phyloP scores from a whole-genome alignment of 1,140 invertebrate species.

The Pseudomyrmex pallidus region DNA sequence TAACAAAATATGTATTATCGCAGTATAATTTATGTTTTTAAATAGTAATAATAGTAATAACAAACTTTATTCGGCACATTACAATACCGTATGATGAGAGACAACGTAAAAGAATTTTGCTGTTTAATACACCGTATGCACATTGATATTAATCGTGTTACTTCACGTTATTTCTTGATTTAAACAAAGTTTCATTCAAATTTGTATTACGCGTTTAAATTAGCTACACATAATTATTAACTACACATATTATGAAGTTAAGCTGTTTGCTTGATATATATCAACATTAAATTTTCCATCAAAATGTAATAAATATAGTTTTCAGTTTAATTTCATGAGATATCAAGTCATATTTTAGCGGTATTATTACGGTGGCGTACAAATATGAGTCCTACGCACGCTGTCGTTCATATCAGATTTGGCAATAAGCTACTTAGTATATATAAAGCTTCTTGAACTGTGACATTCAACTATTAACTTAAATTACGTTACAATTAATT shows the following conservation, averaged over 20 bases:
- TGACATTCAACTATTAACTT: not conserved
- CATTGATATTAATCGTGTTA: not conserved
- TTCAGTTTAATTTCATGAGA: not conserved
- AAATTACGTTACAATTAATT: not conserved
- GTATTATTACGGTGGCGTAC: not conserved
- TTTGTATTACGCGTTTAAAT: not conserved
- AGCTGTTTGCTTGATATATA: not conserved
- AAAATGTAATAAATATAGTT: not conserved
- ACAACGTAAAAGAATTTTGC: too few species aligned
- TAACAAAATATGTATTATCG: not conserved
- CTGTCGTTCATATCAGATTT: not conserved
- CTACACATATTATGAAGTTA: not conserved
- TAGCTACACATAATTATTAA: not conserved
- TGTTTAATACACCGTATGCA: not conserved
- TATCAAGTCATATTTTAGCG: not conserved
- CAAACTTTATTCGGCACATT: too few species aligned
- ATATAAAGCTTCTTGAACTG: not conserved
- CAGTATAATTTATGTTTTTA: not conserved
- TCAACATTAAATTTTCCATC: conserved; percentile 9
- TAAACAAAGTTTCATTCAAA: not conserved
- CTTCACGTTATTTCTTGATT: not conserved
- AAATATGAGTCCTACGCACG: not conserved
- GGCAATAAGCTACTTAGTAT: not conserved
- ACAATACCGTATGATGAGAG: too few species aligned
- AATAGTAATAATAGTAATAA: too few species aligned